A percentile compares a stretch with the other conserved stretches of the same genome.
Evolutionary conservation across 2,113 vertebrate species (phyloP).

Genomic region (Tragelaphus strepsiceros): DNA sequence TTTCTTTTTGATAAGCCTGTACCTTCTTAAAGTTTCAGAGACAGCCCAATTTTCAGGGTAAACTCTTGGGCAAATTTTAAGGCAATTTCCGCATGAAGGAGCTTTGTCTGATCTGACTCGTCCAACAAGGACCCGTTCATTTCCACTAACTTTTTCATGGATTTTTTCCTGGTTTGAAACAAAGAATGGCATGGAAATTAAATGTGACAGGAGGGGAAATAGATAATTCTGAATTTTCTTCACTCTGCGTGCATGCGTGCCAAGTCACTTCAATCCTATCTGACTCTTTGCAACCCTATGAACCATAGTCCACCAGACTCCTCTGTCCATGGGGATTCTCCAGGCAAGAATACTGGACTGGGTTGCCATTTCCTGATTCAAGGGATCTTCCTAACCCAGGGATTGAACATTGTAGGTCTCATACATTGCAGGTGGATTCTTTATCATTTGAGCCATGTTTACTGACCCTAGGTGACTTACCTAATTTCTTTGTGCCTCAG

Average conservation of each 20-base stretch:
- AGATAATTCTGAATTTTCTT: neutral
- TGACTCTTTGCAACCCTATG: neutral
- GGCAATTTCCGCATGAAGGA: neutral
- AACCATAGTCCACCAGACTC: neutral
- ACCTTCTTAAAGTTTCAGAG: conserved; percentile 43
- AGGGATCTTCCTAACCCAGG: neutral
- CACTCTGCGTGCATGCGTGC: neutral
- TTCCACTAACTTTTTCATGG: neutral
- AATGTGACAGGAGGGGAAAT: neutral
- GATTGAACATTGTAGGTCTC: neutral
- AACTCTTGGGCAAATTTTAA: neutral
- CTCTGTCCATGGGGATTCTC: neutral
- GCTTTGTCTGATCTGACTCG: neutral
- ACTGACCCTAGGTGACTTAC: neutral
- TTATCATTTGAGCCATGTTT: neutral
- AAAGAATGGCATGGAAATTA: neutral
- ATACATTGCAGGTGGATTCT: neutral
- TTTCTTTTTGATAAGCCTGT: conserved; percentile 17
- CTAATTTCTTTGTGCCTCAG: neutral
- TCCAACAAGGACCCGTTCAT: neutral
- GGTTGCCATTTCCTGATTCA: neutral
- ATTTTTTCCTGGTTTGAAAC: neutral
- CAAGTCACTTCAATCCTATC: neutral
- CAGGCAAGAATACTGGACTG: neutral
- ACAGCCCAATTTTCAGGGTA: neutral